Base-by-base conservation (phyloP, 1,140 invertebrate species). In the Drosophila ironensis region DNA sequence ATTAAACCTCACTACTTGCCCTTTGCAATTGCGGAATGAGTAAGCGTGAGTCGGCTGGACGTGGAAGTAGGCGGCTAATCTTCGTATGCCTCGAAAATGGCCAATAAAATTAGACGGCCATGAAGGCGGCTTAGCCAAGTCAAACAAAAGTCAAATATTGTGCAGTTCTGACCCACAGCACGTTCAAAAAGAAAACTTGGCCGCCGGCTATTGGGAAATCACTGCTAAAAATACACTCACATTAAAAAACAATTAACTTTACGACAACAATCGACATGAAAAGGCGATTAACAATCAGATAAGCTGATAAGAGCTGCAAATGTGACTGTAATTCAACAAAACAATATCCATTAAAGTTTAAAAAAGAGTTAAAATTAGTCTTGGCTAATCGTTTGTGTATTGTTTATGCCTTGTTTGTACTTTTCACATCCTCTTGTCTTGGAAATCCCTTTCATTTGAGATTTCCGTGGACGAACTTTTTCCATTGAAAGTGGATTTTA, bases 221-320 rank as follows among this genome's bases (percentile, higher is more conserved):
- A 48, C 53, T 35, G 64, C 20, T 53, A 68, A 73, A 53, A 44
- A 60, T 51, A 63, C 30, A 19, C 33, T 28, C 38, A 37, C 35
- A 77, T 78, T 78, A 72, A 61, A 35, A 28, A 35, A 37, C 53
- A 38, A 61, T 78, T 78, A 73, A 40, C 42, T 77, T 73, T 68
- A 77, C 19, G 50, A 44, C 16, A 37, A 24, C 28, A 33, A 41
- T 54, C 47, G 63, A 54, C 60, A 54, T 20, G 30, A 42, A 35
- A 72, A 53, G 50, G 48, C 27, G 48, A 77, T 54, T 45, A 19
- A 6, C 24, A 28, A 16, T 28, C 7, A 30, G 73, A 78, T 77
- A 77, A 73, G 41, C 24, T 40, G 59, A 61, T 63, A 63, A 47
- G 30, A n/a, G n/a, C n/a, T n/a, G n/a, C n/a, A n/a, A n/a, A n/a